Conservation (phyloP, 1,140 invertebrate species). For the Formica exsecta region DNA sequence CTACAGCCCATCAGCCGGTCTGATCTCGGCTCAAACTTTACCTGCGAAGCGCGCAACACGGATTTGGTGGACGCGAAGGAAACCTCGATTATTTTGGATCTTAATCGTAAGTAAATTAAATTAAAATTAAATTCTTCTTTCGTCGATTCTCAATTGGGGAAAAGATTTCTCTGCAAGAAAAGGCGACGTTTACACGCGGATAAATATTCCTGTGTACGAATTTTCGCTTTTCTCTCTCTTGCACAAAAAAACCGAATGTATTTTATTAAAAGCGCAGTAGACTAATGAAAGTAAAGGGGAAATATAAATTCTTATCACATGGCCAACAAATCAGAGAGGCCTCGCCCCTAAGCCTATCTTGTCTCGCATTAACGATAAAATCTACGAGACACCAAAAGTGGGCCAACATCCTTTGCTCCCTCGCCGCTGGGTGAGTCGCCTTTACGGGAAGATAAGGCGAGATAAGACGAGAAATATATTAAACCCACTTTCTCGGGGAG, state of each 20-base stretch:
- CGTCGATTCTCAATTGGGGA: background rate
- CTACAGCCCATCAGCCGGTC: constrained; percentile 91
- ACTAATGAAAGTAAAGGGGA: constrained; percentile 61
- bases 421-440: constrained; percentile 72
- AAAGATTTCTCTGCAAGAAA: background rate
- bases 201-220: background rate
- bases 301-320: constrained; percentile 77
- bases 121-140: background rate
- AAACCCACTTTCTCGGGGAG: constrained; percentile 65
- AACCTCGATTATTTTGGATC: constrained; percentile 91
- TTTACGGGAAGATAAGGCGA: constrained; percentile 77
- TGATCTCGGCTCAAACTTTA: constrained; percentile 94
- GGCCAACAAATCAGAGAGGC: constrained; percentile 78
- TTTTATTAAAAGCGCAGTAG: constrained; percentile 50
- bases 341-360: constrained; percentile 72
- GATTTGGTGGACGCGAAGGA: constrained; percentile 92
- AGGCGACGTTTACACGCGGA: too few relatives aligned
- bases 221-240: background rate
- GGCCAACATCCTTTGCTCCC: constrained; percentile 75
- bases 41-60: constrained; percentile 94
- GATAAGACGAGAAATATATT: constrained; percentile 78
- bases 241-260: background rate
- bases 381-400: constrained; percentile 76
- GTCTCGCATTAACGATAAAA: constrained; percentile 79
- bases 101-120: constrained; percentile 91